Evolutionary conservation across 2,888 invertebrate genomes (phyloP).

Genomic region (Harmothoe impar): DNA sequence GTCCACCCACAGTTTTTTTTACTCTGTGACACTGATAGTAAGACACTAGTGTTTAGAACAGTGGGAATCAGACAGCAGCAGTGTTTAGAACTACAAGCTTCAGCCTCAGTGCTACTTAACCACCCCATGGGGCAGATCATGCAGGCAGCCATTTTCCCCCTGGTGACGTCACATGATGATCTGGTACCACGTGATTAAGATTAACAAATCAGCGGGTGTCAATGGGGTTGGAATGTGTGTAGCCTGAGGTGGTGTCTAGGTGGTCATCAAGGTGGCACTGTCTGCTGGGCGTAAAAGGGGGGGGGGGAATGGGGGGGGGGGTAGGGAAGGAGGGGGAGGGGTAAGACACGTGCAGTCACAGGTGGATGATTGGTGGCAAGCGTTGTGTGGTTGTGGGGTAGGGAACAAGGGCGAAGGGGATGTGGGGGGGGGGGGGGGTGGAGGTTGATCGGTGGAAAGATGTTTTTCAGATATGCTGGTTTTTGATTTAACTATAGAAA

Average conservation of each 20-base stretch:
- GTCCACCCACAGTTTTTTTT: no score
- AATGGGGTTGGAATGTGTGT: background rate
- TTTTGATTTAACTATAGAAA: no score
- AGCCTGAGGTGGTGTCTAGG: background rate
- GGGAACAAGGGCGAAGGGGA: background rate
- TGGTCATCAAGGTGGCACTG: background rate
- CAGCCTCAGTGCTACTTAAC: background rate
- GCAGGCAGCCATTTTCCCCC: background rate
- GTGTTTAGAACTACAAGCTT: background rate
- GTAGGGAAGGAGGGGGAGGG: background rate
- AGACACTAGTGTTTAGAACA: no score
- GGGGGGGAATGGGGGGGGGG: background rate
- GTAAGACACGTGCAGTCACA: conserved; percentile 13
- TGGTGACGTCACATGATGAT: background rate
- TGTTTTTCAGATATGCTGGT: no score
- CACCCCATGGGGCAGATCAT: background rate
- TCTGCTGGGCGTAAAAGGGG: background rate
- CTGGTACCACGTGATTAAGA: conserved; percentile 35
- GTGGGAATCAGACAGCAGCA: background rate
- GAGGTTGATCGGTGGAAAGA: background rate
- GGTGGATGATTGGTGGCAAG: background rate
- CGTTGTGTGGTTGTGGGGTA: background rate
- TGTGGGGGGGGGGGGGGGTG: background rate
- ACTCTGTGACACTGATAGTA: no score
- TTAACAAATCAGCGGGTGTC: conserved; percentile 32